A percentile compares a stretch with the other conserved stretches of the same genome.
Evolutionary conservation across 2,888 invertebrate species (phyloP).

Genomic region (Cryptosula pallasiana): DNA sequence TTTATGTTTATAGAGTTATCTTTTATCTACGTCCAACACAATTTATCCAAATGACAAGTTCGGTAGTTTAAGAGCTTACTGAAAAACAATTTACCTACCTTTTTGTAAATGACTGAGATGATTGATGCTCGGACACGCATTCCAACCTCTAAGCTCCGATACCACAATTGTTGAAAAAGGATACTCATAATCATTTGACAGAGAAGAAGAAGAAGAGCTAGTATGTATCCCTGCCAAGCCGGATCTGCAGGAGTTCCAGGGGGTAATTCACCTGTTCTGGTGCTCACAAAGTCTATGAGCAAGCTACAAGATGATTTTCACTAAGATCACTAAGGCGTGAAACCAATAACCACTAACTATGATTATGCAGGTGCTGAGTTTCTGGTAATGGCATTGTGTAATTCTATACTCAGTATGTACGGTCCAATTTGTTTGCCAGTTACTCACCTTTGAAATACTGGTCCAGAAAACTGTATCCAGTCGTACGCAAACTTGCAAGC

Average conservation of each 20-base stretch:
- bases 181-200: background rate
- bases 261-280: background rate
- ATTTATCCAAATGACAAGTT: too few species aligned
- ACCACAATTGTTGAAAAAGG: constrained; percentile 30
- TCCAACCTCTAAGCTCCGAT: constrained; percentile 37
- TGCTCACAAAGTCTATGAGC: background rate
- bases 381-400: too few species aligned
- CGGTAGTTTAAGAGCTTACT: too few species aligned
- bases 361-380: too few species aligned
- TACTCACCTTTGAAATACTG: background rate
- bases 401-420: too few species aligned
- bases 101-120: constrained; percentile 44
- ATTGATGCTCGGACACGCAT: constrained; percentile 41
- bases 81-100: constrained; percentile 39
- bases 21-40: too few species aligned
- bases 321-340: too few species aligned
- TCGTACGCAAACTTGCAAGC: background rate
- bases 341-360: too few species aligned
- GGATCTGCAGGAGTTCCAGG: background rate
- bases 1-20: too few species aligned
- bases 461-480: background rate
- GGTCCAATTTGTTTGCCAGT: too few species aligned
- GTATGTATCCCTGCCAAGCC: background rate
- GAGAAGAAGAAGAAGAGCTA: background rate
- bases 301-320: background rate